Evolutionary conservation across 2,113 vertebrate species (phyloP).

Genomic region (Canis aureus): DNA sequence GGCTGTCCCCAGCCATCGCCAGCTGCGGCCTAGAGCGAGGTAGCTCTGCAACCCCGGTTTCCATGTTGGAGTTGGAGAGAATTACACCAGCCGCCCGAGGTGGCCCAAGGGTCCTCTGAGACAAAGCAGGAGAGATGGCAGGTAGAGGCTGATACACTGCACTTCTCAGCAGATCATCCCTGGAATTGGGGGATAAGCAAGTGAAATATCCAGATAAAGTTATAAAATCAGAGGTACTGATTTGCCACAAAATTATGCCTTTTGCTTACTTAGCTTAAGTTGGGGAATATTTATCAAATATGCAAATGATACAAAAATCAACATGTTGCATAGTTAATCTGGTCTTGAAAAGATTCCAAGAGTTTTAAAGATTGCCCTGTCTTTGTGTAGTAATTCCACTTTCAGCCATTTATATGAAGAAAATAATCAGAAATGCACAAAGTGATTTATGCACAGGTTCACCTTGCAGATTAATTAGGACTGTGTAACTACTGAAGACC

Average conservation of each 20-base stretch:
- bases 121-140: accelerated
- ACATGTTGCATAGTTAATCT: conserved; percentile 25
- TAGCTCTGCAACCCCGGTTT: too few species aligned
- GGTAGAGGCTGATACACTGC: accelerated
- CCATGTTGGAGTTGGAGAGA: too few species aligned
- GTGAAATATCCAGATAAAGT: background rate
- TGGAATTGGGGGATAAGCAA: background rate
- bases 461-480: background rate
- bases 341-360: conserved; percentile 46
- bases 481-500: background rate
- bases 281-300: conserved; percentile 59
- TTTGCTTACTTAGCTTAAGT: background rate
- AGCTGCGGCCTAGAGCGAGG: background rate
- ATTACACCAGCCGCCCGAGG: accelerated
- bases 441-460: background rate
- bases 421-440: background rate
- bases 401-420: background rate
- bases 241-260: background rate
- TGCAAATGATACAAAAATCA: conserved; percentile 48
- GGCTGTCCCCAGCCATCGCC: accelerated
- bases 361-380: background rate
- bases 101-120: accelerated
- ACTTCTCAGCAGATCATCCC: background rate
- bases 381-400: background rate
- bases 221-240: background rate